Evolutionary conservation across 1,140 invertebrate genomes (phyloP), one percentile per base, ranked within the genome.

Genomic region (Apis cerana): DNA sequence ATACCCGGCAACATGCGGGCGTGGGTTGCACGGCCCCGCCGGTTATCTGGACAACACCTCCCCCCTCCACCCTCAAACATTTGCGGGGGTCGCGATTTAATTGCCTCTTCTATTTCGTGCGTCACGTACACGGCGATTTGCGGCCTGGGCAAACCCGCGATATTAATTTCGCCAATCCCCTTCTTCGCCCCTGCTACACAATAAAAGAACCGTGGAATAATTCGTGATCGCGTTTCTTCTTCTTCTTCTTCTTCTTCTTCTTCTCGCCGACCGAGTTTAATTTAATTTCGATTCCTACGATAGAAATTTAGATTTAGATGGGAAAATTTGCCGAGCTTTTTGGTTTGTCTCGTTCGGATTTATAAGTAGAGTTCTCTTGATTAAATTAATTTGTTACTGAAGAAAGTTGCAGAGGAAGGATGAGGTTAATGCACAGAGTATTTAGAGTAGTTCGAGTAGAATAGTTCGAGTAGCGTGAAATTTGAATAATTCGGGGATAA

Each of bases 11-110:
- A 77, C 83, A 83, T 74, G 80, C 84, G 69, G 69, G 84, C 69
- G 62, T 78, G 74, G 74, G 68, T 43, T 54, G 75, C 33, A 62
- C 65, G 65, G 50, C 62, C 62, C 65, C 33, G 33, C 54, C 48
- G 61, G 84, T 85, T 85, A 85, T 85, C 84, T 85, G 80, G 75
- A 83, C 75, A 74, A 83, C 83, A 85, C 80, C 74, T 76, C 27
- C 27, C 27, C 21, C n/a, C n/a, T 3, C 33, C 17, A n/a, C 80
- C 70, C 48, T 71, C 61, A 82, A 82, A 82, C 83, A 71, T 84
- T 84, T 72, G 52, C 72, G 13, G 59, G 65, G 19, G 48, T 1
- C 33, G 58, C 33, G 56, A 85, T 85, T 82, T 85, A 85, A 85
- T 85, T 82, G 83, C 67, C 80, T 78, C 71, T 56, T 82, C 69